Conservation (phyloP, 2,113 vertebrate species). For the Marmota monax region DNA sequence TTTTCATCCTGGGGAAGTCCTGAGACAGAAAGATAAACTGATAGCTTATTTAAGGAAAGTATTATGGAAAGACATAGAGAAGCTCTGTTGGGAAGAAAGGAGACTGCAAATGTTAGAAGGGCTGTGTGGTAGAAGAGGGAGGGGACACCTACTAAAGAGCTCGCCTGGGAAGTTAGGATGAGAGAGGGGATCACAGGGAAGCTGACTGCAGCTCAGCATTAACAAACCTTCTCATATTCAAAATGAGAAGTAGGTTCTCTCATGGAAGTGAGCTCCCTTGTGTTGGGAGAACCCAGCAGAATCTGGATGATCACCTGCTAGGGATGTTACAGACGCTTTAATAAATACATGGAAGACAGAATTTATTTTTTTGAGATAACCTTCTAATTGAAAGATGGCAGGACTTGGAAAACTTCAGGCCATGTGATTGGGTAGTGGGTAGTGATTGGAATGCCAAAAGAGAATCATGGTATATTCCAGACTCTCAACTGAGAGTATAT, state of each 20-base stretch:
- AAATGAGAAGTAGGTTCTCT: not conserved
- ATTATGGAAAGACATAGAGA: not conserved
- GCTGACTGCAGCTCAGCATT: not conserved
- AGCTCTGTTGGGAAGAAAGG: conserved; percentile 35
- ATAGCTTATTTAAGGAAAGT: not conserved
- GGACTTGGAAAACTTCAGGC: not conserved
- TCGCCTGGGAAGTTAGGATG: not conserved
- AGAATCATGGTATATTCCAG: not conserved
- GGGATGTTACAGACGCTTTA: not conserved
- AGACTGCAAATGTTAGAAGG: not conserved
- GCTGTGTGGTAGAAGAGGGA: not conserved
- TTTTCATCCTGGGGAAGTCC: not conserved
- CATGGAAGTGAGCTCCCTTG: not conserved
- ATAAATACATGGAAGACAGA: not conserved
- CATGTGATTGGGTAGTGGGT: not conserved
- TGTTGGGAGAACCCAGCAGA: not conserved
- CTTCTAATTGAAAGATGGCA: not conserved
- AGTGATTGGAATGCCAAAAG: not conserved
- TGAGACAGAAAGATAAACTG: not conserved
- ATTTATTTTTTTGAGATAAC: not conserved
- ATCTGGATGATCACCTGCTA: not conserved
- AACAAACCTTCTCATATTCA: not conserved
- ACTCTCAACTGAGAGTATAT: not conserved
- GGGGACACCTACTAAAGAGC: not conserved
- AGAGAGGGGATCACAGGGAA: not conserved